Percentiles rank a stretch among this genome's conserved stretches.
These are phyloP conservation scores for Clinocottus analis DNA, from an alignment of 2,113 vertebrate genomes.

Conservation along the genomic window DNA sequence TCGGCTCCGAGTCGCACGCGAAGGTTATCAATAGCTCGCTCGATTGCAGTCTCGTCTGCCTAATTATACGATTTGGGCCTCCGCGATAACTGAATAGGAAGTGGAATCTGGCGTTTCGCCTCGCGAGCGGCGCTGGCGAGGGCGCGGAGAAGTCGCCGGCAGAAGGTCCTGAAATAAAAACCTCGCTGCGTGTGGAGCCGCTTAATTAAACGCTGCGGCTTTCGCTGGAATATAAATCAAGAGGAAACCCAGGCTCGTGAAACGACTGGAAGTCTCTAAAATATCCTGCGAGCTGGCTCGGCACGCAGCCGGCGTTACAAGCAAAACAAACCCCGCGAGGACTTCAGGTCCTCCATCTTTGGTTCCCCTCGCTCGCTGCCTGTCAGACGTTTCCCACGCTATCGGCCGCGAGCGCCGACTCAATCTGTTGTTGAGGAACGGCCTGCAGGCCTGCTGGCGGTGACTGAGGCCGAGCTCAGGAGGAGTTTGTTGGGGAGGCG, in stretches of 20 bases:
- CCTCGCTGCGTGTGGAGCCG: slow-evolving; percentile 55
- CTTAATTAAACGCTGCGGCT: slow-evolving; percentile 74
- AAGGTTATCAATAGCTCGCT: slow-evolving; percentile 80
- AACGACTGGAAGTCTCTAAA: slow-evolving; percentile 55
- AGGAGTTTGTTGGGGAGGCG: slow-evolving; percentile 55
- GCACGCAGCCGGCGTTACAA: not conserved
- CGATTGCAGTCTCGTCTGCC: slow-evolving; percentile 72
- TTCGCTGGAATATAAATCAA: slow-evolving; percentile 64
- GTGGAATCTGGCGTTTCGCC: slow-evolving; percentile 68
- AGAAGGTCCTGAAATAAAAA: slow-evolving; percentile 66
- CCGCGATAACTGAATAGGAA: slow-evolving; percentile 75
- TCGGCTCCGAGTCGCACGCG: slow-evolving; percentile 63
- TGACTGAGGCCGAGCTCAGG: slow-evolving; percentile 60
- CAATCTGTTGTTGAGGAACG: slow-evolving; percentile 22
- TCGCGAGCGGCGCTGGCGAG: slow-evolving; percentile 34
- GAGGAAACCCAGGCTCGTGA: slow-evolving; percentile 57
- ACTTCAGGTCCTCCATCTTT: slow-evolving; percentile 29
- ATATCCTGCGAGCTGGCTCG: slow-evolving; percentile 30
- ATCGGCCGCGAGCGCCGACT: slow-evolving; percentile 11
- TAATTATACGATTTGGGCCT: slow-evolving; percentile 79
- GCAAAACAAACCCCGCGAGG: slow-evolving; percentile 28
- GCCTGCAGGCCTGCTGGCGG: slow-evolving; percentile 37
- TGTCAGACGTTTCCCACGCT: not conserved
- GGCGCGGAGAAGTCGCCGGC: slow-evolving; percentile 49
- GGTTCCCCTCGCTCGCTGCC: slow-evolving; percentile 25